phyloP scores from a whole-genome alignment of 2,113 vertebrate genomes.

The Arizona elegans region DNA sequence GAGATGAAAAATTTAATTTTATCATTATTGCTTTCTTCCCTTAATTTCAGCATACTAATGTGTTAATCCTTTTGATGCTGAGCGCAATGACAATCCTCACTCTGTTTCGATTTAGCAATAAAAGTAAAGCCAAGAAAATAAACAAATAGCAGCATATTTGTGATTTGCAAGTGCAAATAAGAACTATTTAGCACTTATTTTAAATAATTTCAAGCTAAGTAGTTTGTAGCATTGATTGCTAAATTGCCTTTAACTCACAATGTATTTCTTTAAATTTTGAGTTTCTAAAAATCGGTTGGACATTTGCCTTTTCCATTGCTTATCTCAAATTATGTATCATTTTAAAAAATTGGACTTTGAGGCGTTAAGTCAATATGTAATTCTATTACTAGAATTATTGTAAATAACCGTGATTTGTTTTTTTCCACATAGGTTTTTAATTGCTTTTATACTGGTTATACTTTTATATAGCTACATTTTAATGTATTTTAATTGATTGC shows the following conservation, averaged over 20 bases:
- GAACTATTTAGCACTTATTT: slow-evolving; percentile 20
- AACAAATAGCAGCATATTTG: slow-evolving; percentile 34
- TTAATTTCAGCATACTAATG: slow-evolving; percentile 47
- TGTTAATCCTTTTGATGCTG: slow-evolving; percentile 44
- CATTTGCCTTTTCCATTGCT: slow-evolving; percentile 47
- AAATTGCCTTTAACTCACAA: slow-evolving; percentile 36
- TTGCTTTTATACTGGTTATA: neutral
- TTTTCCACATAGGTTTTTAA: neutral
- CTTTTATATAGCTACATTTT: neutral
- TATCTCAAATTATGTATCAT: neutral
- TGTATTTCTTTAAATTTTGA: slow-evolving; percentile 8
- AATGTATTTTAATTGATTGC: neutral
- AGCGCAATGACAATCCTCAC: slow-evolving; percentile 35
- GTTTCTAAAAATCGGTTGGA: slow-evolving; percentile 40
- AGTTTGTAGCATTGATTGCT: slow-evolving; percentile 27
- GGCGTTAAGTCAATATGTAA: neutral
- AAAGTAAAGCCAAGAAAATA: slow-evolving; percentile 37
- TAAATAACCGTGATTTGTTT: neutral
- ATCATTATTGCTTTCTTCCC: slow-evolving; percentile 25
- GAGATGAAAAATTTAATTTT: slow-evolving; percentile 20
- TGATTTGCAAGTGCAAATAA: slow-evolving; percentile 42
- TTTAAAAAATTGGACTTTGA: too few relatives aligned
- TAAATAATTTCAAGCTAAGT: neutral
- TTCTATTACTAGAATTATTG: neutral
- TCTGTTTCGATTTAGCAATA: slow-evolving; percentile 48